A percentile compares a stretch with the other conserved stretches of the same genome.
These are phyloP conservation scores for Hydrotaea diabolus DNA, from an alignment of 2,888 invertebrate genomes.

Conservation along the genomic window DNA sequence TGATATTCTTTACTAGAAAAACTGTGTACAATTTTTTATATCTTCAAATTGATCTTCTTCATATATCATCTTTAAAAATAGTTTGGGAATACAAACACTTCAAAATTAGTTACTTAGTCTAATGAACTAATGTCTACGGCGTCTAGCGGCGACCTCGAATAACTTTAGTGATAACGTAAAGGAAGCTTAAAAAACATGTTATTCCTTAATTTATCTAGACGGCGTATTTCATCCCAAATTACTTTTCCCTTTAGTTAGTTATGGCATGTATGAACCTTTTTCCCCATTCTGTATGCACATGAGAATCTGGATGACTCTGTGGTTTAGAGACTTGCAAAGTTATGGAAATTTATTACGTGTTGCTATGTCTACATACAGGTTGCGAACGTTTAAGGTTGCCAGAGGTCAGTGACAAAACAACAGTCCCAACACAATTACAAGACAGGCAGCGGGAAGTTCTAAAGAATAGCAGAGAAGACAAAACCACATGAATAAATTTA, in stretches of 20 bases:
- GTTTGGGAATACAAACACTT: too few species aligned
- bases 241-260: neutral
- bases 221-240: neutral
- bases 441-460: constrained; percentile 1
- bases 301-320: constrained; percentile 52
- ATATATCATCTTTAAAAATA: too few species aligned
- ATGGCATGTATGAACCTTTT: neutral
- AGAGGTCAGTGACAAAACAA: constrained; percentile 42
- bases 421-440: constrained; percentile 20
- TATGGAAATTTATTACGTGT: constrained; percentile 44
- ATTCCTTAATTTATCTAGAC: too few species aligned
- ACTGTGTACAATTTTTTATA: too few species aligned
- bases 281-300: neutral
- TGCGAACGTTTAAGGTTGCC: constrained; percentile 44
- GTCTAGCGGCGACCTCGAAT: too few species aligned
- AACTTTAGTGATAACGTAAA: too few species aligned
- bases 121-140: too few species aligned
- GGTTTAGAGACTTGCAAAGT: constrained; percentile 44
- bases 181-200: too few species aligned
- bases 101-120: too few species aligned
- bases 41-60: too few species aligned
- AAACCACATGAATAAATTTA: neutral
- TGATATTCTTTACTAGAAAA: too few species aligned
- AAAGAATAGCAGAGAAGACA: constrained; percentile 1
- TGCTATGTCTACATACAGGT: constrained; percentile 21